A percentile compares a stretch with the other conserved stretches of the same genome.
Conservation (phyloP, 2,797 vertebrate genomes). For the Mormyrus hasselquistii region DNA sequence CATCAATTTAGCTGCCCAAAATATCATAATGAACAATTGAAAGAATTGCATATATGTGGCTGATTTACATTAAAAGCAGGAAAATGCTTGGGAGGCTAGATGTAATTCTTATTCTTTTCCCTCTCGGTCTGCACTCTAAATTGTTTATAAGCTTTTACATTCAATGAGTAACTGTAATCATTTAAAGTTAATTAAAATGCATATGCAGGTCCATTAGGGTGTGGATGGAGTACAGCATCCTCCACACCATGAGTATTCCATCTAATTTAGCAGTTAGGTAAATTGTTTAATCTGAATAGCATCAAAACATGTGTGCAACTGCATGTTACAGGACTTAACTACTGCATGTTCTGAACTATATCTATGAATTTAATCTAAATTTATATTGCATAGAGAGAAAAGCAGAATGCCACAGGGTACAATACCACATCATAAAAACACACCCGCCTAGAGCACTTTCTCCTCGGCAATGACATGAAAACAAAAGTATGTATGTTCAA, state of each 20-base stretch:
- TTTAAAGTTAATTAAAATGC: background rate
- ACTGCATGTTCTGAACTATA: background rate
- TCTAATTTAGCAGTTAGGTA: background rate
- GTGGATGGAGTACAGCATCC: background rate
- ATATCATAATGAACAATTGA: background rate
- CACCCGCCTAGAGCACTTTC: background rate
- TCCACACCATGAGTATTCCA: background rate
- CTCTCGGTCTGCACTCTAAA: background rate
- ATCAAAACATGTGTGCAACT: background rate
- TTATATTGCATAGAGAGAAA: background rate
- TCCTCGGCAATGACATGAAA: background rate
- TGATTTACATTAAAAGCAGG: conserved; percentile 2
- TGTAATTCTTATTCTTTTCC: background rate
- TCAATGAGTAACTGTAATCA: background rate
- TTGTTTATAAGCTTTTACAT: background rate
- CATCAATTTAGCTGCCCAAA: background rate
- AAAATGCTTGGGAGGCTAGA: background rate
- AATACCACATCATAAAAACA: background rate
- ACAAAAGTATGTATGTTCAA: background rate
- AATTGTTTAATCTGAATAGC: background rate
- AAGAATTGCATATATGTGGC: background rate
- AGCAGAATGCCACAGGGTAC: background rate
- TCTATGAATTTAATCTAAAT: background rate
- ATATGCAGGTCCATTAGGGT: background rate
- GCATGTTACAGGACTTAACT: background rate